These are phyloP conservation scores for Lepilemur septentrionalis DNA, from an alignment of 2,797 vertebrate genomes.

Conservation along the genomic window DNA sequence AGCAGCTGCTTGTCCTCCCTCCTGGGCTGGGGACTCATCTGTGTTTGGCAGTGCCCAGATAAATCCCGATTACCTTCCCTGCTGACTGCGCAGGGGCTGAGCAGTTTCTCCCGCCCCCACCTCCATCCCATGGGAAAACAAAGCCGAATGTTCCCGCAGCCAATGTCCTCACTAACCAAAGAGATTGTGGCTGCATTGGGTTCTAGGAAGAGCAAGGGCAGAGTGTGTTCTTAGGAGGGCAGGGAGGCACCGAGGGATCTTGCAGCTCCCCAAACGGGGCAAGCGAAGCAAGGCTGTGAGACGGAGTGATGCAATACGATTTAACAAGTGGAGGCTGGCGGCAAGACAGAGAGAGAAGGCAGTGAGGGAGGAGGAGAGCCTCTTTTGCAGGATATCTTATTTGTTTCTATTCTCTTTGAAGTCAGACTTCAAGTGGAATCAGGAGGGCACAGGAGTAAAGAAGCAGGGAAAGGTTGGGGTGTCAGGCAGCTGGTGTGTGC, in stretches of 20 bases:
- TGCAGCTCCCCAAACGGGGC: conserved; percentile 17
- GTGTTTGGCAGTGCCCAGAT: not conserved
- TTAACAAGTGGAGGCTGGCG: not conserved
- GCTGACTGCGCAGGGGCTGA: conserved; percentile 41
- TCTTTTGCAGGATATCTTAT: conserved; percentile 32
- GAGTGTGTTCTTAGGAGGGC: conserved; percentile 55
- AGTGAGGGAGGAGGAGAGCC: not conserved
- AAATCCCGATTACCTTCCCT: conserved; percentile 33
- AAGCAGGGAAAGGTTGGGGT: not conserved
- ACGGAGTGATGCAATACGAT: conserved; percentile 19
- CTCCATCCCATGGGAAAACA: conserved; percentile 2
- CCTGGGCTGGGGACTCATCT: conserved; percentile 37
- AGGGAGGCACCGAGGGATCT: conserved; percentile 39
- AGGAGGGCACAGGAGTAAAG: not conserved
- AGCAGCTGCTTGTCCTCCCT: conserved; percentile 11
- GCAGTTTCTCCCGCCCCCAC: not conserved
- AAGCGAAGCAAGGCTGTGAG: not conserved
- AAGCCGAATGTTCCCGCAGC: conserved; percentile 38
- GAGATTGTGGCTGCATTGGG: not conserved
- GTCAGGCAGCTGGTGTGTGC: not conserved
- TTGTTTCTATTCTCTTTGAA: conserved; percentile 53
- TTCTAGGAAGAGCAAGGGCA: conserved; percentile 73
- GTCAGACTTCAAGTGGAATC: conserved; percentile 23
- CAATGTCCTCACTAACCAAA: conserved; percentile 42
- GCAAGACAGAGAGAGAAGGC: not conserved